Evolutionary conservation across 2,113 vertebrate genomes (phyloP), one percentile per base, ranked within the genome.

Genomic region (Columba livia): DNA sequence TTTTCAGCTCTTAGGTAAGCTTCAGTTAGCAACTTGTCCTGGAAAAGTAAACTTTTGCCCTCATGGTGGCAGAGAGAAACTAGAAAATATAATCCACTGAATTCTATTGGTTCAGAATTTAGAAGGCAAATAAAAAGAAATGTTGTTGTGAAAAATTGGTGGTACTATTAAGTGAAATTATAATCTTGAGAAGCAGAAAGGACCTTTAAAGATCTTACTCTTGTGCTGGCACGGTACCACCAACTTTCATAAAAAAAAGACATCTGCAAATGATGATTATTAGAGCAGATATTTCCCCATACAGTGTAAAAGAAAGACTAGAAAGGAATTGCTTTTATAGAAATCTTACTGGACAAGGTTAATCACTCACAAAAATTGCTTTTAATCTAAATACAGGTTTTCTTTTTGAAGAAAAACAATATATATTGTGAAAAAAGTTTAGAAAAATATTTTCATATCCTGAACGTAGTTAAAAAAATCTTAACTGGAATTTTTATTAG

Each of bases 1-100:
- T 77, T 58, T 73, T n/a, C 62, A 42, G 54, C 54, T 77, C 42
- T 40, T 47, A 4, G 4, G 7, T 47, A 38, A 73, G 24, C 19
- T 26, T 74, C 47, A 67, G 23, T 44, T 28, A 53, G 40, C 34
- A 90, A 29, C n/a, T 80, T 70, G 24, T 34, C 58, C 62, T 29
- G 26, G 26, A 40, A 70, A 90, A 88, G 34, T 4, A 80, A 88
- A 38, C 38, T 83, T 94, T 82, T 94, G 47, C 64, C 47, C 32
- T 85, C 36, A 31, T 31, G 36, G 36, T 70, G 50, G 40, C 47
- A 83, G 54, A 96, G 69, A 82, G 32, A 94, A 94, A 83, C 17
- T 80, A 47, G 79, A 85, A 93, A 89, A 88, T 34, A 36, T 2
- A 69, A 38, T 25, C 10, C 42, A 42, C 10, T 34, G 10, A 75